Evolutionary conservation across 2,113 vertebrate genomes (phyloP), one percentile per base, ranked within the genome.

Genomic region (Chaetodon trifascialis): DNA sequence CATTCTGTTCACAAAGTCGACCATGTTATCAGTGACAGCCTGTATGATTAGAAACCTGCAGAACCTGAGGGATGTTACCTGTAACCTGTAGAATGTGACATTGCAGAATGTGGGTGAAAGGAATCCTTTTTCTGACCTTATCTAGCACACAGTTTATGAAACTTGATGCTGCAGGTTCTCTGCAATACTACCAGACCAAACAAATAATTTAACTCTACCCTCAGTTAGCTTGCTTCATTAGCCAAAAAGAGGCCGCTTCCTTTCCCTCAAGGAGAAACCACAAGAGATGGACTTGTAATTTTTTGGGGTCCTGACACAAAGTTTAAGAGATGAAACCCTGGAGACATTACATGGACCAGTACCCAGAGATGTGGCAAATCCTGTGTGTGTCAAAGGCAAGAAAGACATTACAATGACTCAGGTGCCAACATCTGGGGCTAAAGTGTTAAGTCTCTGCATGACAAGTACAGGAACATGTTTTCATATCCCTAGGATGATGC

Each of bases 51-150:
- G 11, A 60, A 73, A 74, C 54, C 52, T 44, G 63, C 42, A 49
- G 47, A 38, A 77, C 10, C 19, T 62, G 44, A 63, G 52, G 69
- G 77, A 44, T 58, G 46, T 55, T 60, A 49, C 72, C 68, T 0
- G 40, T 36, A 60, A 54, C 44, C 76, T 38, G 63, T 23, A 62
- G 49, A 80, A 82, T 73, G 81, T 63, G 40, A 79, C 40, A 30
- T 15, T 59, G 54, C 73, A 79, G 71, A 80, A 80, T 51, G 70
- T 76, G 56, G 58, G 34, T 52, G 54, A 58, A 30, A 85, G 46
- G 66, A 85, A 71, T 80, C 65, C 1, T 8, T 60, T 58, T 69
- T 73, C 12, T 78, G 47, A 75, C 7, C 44, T 70, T 78, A 82
- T 81, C 65, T 69, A 23, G 21, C 14, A 17, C 19, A 2, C 14